phyloP scores from a whole-genome alignment of 1,140 invertebrate genomes.

The Thaumatotibia leucotreta region DNA sequence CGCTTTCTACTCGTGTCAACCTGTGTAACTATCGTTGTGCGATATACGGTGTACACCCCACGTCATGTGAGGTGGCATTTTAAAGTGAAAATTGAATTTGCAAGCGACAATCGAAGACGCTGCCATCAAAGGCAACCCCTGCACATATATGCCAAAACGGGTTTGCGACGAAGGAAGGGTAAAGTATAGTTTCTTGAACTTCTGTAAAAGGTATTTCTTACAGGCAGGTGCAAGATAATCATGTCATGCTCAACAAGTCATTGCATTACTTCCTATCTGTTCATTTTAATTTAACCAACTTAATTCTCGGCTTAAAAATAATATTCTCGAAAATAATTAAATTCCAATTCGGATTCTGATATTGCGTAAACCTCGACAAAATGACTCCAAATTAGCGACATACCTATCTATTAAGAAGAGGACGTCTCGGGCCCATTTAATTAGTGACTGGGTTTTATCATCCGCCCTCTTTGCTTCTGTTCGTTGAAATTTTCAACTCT shows the following conservation, averaged over 20 bases:
- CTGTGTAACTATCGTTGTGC: not conserved
- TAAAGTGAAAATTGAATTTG: constrained; percentile 72
- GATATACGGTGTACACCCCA: constrained; percentile 32
- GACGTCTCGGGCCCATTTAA: constrained; percentile 63
- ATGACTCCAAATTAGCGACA: constrained; percentile 63
- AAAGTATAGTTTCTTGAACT: not conserved
- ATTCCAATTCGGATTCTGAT: constrained; percentile 48
- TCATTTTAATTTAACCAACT: not conserved
- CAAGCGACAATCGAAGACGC: constrained; percentile 67
- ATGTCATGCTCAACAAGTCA: not conserved
- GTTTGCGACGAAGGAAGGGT: not conserved
- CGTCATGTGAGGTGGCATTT: constrained; percentile 53
- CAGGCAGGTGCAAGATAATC: too few relatives aligned
- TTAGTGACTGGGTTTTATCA: constrained; percentile 70
- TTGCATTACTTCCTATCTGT: constrained; percentile 1
- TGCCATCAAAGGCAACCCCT: constrained; percentile 65
- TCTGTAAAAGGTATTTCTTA: too few relatives aligned
- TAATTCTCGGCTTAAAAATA: constrained; percentile 1
- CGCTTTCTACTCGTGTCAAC: not conserved
- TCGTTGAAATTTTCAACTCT: constrained; percentile 45
- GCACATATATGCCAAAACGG: not conserved
- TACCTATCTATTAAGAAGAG: constrained; percentile 69
- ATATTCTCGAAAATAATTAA: constrained; percentile 18
- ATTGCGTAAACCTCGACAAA: constrained; percentile 35
- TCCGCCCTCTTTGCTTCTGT: constrained; percentile 49